Base-by-base conservation (phyloP, 1,140 invertebrate species). In the Drosophila bifasciata region DNA sequence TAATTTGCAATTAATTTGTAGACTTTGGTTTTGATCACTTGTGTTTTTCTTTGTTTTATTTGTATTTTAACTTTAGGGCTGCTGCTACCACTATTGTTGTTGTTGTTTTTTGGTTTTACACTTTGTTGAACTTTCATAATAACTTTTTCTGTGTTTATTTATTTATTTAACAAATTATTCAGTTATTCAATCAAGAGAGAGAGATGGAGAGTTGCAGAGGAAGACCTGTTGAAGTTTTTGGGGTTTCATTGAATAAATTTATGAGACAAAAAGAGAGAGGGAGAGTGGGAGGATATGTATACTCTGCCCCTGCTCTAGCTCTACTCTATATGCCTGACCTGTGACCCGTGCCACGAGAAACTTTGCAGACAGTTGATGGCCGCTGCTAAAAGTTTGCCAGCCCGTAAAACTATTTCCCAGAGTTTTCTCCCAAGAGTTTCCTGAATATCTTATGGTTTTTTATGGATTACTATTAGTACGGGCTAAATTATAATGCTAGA, bases 81-180 rank as follows among this genome's bases (percentile, higher is more conserved):
- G 32, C 11, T 36, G 32, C 4, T 36, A 4, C 11, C 8, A 5
- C n/a, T n/a, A 23, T 67, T 61, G 49, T 53, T 60, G 17, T 62
- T 73, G 28, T 49, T 68, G 11, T 46, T 53, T 11, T 55, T 41
- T 56, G n/a, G 39, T 36, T 21, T 62, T 64, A 45, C 39, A 66
- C 67, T 76, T 71, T 76, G 67, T 80, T 79, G 81, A 68, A 81
- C 77, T 85, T 71, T 76, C 84, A 89, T 89, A 89, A 79, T 89
- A 70, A 64, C 64, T 48, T 53, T 56, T 48, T 45, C 48, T 32
- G 15, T 23, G 36, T 66, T 23, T 60, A 41, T 41, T 50, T 44
- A 52, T 66, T 48, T 63, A 45, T n/a, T 39, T 36, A 36, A 21
- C 9, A 28, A 50, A 53, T 62, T 53, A 57, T 62, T 63, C 23